Conservation (phyloP, 2,797 vertebrate genomes). For the Mycteria americana region DNA sequence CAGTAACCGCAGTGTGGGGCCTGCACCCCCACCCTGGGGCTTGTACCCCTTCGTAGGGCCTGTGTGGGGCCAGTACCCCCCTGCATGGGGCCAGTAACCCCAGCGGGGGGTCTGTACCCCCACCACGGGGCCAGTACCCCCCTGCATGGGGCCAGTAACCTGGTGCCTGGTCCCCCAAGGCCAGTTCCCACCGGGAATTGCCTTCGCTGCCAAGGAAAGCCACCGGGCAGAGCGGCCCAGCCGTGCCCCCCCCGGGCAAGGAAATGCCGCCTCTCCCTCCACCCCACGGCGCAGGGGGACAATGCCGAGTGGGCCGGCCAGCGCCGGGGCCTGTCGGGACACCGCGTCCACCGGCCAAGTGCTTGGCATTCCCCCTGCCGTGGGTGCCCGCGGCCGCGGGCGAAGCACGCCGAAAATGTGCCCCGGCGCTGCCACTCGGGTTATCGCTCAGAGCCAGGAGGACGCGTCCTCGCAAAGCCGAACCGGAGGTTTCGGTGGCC, state of each 20-base stretch:
- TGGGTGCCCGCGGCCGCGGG: not conserved
- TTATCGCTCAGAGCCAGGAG: not conserved
- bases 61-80: no score
- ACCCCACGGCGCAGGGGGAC: not conserved
- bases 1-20: not conserved
- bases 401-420: not conserved
- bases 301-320: not conserved
- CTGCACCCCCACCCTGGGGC: no score
- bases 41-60: not conserved
- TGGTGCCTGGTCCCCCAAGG: rapidly evolving
- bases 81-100: no score
- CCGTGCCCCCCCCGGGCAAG: not conserved
- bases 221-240: rapidly evolving
- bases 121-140: not conserved
- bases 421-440: not conserved
- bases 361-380: not conserved
- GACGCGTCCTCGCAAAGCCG: not conserved
- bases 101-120: no score
- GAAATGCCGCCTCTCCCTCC: not conserved
- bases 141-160: no score
- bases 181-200: not conserved
- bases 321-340: not conserved
- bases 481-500: not conserved
- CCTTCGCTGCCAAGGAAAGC: no score
- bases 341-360: rapidly evolving